A percentile compares a stretch with the other conserved stretches of the same genome.
These are phyloP conservation scores for Drosophila asahinai DNA, from an alignment of 1,140 invertebrate species.

Conservation along the genomic window DNA sequence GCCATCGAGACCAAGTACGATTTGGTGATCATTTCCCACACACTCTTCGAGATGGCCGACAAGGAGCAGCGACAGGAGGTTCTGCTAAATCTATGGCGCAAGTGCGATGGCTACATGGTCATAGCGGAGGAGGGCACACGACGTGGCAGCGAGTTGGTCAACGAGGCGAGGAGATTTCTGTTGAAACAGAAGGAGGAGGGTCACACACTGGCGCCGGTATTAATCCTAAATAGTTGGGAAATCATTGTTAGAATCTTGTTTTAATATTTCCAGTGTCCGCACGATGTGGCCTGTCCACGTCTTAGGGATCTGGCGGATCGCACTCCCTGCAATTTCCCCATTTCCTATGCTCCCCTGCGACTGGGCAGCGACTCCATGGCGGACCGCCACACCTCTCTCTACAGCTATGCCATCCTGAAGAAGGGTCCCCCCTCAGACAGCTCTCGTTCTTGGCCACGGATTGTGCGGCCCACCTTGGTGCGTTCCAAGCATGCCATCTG, in stretches of 20 bases:
- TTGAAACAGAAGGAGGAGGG: conserved; percentile 84
- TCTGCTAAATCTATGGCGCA: conserved; percentile 93
- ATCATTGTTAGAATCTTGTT: too few relatives aligned
- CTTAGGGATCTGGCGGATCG: conserved; percentile 85
- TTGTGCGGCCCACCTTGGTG: conserved; percentile 89
- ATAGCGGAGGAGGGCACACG: conserved; percentile 94
- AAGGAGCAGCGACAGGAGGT: conserved; percentile 89
- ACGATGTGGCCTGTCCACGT: conserved; percentile 91
- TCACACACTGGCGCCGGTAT: conserved; percentile 91
- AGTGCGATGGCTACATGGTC: conserved; percentile 93
- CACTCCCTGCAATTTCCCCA: conserved; percentile 92
- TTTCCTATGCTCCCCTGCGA: conserved; percentile 87
- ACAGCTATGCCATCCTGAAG: conserved; percentile 92
- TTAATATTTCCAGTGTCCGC: conserved; percentile 89
- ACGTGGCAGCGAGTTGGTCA: conserved; percentile 91
- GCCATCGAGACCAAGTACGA: conserved; percentile 90
- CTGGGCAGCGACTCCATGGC: conserved; percentile 84
- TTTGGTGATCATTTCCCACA: conserved; percentile 92
- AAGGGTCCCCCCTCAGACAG: conserved; percentile 88
- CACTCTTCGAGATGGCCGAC: conserved; percentile 92
- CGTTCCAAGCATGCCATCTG: conserved; percentile 91
- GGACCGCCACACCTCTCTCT: conserved; percentile 86
- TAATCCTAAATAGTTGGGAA: too few relatives aligned
- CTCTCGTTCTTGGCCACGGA: conserved; percentile 90
- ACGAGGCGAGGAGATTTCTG: conserved; percentile 91